Conservation (phyloP, 2,888 invertebrate genomes). For the Norana najaformis region DNA sequence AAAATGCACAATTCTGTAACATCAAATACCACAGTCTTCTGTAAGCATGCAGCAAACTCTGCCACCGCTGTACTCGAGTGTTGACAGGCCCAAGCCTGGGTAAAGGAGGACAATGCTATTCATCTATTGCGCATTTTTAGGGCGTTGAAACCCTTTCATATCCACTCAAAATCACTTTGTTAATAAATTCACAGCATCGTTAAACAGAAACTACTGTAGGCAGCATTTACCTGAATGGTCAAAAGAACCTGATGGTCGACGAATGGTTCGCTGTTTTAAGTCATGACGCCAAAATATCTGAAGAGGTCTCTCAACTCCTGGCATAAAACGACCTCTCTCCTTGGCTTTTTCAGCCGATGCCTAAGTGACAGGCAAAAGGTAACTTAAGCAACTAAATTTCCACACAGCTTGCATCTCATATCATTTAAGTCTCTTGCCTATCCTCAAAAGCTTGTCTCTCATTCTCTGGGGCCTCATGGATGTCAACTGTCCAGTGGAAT, state of each 20-base stretch:
- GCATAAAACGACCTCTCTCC: constrained; percentile 49
- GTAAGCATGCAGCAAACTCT: background rate
- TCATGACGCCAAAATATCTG: constrained; percentile 38
- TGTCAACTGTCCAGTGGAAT: too few relatives aligned
- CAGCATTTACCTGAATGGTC: background rate
- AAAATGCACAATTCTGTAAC: background rate
- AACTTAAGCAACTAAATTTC: background rate
- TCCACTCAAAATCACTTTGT: too few relatives aligned
- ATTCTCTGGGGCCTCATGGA: too few relatives aligned
- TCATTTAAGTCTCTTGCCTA: too few relatives aligned
- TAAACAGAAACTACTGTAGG: too few relatives aligned
- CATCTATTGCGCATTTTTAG: too few relatives aligned
- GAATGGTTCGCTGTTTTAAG: constrained; percentile 25
- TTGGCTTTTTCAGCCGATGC: constrained; percentile 59
- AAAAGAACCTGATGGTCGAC: constrained; percentile 2
- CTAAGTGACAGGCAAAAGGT: constrained; percentile 44
- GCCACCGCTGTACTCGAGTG: too few relatives aligned
- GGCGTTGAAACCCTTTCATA: too few relatives aligned
- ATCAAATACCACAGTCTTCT: background rate
- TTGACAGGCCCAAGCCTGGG: too few relatives aligned
- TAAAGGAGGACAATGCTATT: too few relatives aligned
- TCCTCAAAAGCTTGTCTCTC: too few relatives aligned
- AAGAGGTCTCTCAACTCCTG: constrained; percentile 20
- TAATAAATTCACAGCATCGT: too few relatives aligned
- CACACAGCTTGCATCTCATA: background rate